phyloP scores from a whole-genome alignment of 2,113 vertebrate species.

The Psittacula cyanocephala region DNA sequence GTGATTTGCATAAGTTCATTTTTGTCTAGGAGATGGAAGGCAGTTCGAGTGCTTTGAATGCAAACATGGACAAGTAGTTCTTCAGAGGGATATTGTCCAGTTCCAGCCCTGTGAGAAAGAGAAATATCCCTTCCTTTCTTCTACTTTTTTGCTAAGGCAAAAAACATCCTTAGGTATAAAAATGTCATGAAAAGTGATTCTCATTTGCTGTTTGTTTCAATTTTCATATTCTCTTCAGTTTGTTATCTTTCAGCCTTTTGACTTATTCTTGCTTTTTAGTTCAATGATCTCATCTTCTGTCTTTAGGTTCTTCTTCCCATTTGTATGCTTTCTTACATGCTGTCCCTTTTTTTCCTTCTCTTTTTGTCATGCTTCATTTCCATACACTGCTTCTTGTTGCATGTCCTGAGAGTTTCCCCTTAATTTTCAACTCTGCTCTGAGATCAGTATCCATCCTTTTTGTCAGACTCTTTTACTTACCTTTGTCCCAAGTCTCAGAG shows the following conservation, averaged over 20 bases:
- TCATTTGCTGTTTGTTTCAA: not conserved
- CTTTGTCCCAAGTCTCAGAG: not conserved
- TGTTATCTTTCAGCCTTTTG: not conserved
- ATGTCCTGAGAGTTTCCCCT: not conserved
- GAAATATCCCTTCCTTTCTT: not conserved
- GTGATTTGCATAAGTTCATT: not conserved
- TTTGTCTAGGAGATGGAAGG: not conserved
- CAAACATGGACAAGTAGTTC: not conserved
- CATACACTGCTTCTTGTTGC: not conserved
- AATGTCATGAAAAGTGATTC: rapidly evolving
- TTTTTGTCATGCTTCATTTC: not conserved
- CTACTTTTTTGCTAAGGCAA: not conserved
- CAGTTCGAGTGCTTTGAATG: not conserved
- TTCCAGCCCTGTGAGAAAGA: not conserved
- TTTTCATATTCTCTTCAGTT: not conserved
- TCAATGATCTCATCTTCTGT: not conserved
- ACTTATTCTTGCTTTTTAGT: not conserved
- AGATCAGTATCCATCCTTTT: not conserved
- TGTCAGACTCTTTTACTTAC: not conserved
- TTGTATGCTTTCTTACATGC: not conserved
- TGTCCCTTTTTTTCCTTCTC: not conserved
- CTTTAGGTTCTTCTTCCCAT: not conserved
- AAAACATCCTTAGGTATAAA: not conserved
- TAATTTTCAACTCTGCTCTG: not conserved
- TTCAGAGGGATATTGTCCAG: not conserved